Evolutionary conservation across 2,113 vertebrate genomes (phyloP).

Genomic region (Hippocampus abdominalis): DNA sequence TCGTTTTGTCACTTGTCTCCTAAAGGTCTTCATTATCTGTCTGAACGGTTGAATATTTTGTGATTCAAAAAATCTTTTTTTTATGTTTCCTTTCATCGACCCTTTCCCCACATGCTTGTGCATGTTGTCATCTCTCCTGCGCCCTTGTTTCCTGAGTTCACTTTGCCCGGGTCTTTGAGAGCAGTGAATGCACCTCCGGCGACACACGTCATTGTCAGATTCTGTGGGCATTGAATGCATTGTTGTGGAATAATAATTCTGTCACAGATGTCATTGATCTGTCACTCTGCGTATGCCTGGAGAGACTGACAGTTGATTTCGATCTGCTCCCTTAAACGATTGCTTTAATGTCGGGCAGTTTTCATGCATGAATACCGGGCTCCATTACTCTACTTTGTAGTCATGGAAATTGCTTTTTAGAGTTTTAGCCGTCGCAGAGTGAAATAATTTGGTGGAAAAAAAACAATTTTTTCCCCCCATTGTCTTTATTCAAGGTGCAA

Average conservation of each 20-base stretch:
- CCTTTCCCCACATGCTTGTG: conserved; percentile 10
- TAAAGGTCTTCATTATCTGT: conserved; percentile 27
- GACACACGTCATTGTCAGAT: conserved; percentile 11
- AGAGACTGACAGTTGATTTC: conserved; percentile 12
- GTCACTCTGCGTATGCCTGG: conserved; percentile 26
- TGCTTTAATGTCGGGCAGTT: conserved; percentile 25
- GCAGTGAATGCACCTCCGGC: conserved; percentile 15
- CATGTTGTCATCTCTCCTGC: not conserved
- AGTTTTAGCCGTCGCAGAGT: not conserved
- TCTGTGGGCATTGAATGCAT: conserved; percentile 6
- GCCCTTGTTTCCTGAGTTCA: not conserved
- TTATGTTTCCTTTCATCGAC: not conserved
- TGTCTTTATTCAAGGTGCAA: not conserved
- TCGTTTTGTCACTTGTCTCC: conserved; percentile 34
- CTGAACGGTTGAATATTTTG: conserved; percentile 23
- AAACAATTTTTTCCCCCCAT: not conserved
- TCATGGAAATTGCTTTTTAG: conserved; percentile 31
- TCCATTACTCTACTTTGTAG: conserved; percentile 9
- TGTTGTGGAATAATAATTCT: conserved; percentile 34
- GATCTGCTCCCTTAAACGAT: no score
- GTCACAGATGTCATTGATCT: conserved; percentile 43
- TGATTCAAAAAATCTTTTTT: no score
- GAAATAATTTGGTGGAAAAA: not conserved
- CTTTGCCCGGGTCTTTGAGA: not conserved
- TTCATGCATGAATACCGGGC: conserved; percentile 20